Evolutionary conservation across 1,140 invertebrate genomes (phyloP).

Genomic region (Amphibalanus amphitrite): DNA sequence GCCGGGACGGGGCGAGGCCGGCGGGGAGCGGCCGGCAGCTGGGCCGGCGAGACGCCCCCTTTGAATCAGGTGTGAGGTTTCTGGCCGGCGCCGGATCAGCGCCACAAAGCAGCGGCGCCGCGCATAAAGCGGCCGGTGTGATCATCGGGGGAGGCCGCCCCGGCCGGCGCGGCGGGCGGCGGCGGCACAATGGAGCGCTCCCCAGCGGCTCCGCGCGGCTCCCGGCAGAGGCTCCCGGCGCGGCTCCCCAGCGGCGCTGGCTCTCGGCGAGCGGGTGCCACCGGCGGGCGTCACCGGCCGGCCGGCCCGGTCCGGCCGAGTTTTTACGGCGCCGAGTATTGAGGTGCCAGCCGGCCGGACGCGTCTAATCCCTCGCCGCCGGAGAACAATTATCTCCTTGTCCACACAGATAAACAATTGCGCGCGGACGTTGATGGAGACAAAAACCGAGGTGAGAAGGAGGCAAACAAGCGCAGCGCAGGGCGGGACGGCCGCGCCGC

Average conservation of each 20-base stretch:
- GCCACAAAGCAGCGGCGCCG: neutral
- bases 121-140: neutral
- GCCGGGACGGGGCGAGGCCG: too few relatives aligned
- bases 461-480: neutral
- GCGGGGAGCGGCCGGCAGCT: neutral
- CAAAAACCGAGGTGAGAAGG: neutral
- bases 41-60: neutral
- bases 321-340: neutral
- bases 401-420: slow-evolving; percentile 1
- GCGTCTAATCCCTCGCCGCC: neutral
- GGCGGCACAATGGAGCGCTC: too few relatives aligned
- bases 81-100: neutral
- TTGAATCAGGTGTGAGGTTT: neutral
- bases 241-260: too few relatives aligned
- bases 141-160: neutral
- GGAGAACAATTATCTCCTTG: neutral
- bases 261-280: too few relatives aligned
- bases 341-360: neutral
- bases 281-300: too few relatives aligned
- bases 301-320: neutral
- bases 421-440: neutral
- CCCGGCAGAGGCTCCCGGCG: too few relatives aligned
- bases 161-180: too few relatives aligned
- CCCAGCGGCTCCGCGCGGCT: too few relatives aligned
- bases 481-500: neutral